Percentiles rank a stretch among this genome's conserved stretches.
Evolutionary conservation across 2,113 vertebrate genomes (phyloP).

Genomic region (Apus apus): DNA sequence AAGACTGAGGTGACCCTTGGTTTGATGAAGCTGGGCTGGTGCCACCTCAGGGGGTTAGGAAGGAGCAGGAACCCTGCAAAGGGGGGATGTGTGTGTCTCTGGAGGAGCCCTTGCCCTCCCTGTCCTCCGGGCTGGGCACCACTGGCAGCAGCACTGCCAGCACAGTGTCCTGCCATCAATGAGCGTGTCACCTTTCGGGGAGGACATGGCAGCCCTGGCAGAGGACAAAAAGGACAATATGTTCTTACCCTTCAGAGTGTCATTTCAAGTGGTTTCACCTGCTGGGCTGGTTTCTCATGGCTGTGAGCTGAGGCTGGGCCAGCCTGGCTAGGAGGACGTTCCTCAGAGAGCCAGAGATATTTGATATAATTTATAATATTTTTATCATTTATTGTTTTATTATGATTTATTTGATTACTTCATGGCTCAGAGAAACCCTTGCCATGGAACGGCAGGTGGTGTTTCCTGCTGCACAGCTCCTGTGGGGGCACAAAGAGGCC

Average conservation of each 20-base stretch:
- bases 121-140: accelerated
- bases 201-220: background rate
- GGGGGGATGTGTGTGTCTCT: background rate
- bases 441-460: background rate
- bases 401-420: background rate
- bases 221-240: background rate
- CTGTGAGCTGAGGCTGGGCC: background rate
- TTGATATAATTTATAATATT: no score
- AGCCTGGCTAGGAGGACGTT: background rate
- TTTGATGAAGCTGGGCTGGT: background rate
- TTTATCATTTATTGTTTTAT: no score
- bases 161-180: accelerated
- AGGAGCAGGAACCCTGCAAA: background rate
- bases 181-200: background rate
- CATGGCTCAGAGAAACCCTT: background rate
- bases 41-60: no score
- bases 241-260: background rate
- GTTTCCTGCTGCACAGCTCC: no score
- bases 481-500: no score
- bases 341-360: background rate
- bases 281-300: background rate
- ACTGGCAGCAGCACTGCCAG: background rate
- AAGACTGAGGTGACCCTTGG: no score
- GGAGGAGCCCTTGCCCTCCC: background rate
- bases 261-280: background rate